Percentiles rank a stretch among this genome's conserved stretches.
These are phyloP conservation scores for Pachyseris speciosa DNA, from an alignment of 64 coral and sea anemone species.

Conservation along the genomic window DNA sequence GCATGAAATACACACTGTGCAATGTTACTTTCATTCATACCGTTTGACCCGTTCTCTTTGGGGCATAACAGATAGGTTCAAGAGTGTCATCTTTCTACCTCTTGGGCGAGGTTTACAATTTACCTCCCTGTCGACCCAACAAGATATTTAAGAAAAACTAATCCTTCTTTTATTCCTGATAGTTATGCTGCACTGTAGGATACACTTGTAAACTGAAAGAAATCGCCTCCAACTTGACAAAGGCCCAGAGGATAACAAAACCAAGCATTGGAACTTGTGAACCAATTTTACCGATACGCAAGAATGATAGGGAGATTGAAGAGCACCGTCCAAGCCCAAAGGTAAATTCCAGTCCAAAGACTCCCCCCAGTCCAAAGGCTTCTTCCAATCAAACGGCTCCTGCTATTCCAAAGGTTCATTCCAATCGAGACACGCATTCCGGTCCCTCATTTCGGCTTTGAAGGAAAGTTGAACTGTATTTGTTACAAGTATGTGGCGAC, in stretches of 20 bases:
- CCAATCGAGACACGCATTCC: background rate
- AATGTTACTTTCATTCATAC: too few species aligned
- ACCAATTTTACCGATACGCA: background rate
- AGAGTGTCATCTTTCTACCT: too few species aligned
- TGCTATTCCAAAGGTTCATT: background rate
- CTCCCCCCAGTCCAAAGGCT: background rate
- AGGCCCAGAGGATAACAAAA: background rate
- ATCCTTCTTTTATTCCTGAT: background rate
- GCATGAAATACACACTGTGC: too few species aligned
- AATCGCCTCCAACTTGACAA: background rate
- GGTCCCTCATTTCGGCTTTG: background rate
- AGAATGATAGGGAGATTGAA: background rate
- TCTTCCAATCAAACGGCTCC: background rate
- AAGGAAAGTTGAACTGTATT: background rate
- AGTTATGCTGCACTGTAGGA: constrained; percentile 22
- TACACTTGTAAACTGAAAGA: background rate
- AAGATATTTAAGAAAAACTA: background rate
- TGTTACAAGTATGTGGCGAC: too few species aligned
- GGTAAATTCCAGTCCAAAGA: background rate
- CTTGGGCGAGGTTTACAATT: too few species aligned
- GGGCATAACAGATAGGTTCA: too few species aligned
- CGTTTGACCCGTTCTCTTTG: too few species aligned
- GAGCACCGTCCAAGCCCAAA: background rate
- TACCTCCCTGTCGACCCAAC: too few species aligned
- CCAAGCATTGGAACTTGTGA: constrained; percentile 1